These are phyloP conservation scores for Pelobates fuscus DNA, from an alignment of 2,113 vertebrate species.

Conservation along the genomic window DNA sequence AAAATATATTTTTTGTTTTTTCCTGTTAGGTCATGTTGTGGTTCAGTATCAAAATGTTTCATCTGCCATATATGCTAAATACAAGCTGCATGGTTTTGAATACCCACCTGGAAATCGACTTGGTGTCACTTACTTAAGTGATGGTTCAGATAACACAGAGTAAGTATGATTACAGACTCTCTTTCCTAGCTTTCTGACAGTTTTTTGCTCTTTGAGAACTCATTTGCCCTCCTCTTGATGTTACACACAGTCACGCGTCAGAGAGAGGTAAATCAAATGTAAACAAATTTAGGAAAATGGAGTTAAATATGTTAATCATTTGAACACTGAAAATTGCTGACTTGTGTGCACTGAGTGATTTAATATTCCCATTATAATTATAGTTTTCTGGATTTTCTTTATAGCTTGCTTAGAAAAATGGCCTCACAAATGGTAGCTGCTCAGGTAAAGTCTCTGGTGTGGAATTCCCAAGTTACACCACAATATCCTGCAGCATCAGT, in stretches of 20 bases:
- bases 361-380: too few species aligned
- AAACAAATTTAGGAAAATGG: too few species aligned
- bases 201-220: too few species aligned
- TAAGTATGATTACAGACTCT: constrained; percentile 58
- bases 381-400: constrained; percentile 43
- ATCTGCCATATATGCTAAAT: constrained; percentile 92
- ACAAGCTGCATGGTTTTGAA: constrained; percentile 92
- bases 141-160: constrained; percentile 87
- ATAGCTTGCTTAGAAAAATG: constrained; percentile 89
- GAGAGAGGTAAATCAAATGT: too few species aligned
- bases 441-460: constrained; percentile 85
- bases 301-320: too few species aligned
- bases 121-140: constrained; percentile 81
- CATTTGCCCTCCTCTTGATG: too few species aligned
- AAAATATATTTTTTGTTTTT: background rate
- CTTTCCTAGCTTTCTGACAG: too few species aligned
- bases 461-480: constrained; percentile 70
- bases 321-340: too few species aligned
- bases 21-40: constrained; percentile 79
- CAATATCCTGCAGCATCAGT: constrained; percentile 77
- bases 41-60: constrained; percentile 90
- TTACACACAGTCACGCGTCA: too few species aligned
- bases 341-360: too few species aligned
- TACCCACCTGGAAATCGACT: constrained; percentile 93
- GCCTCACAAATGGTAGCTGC: constrained; percentile 90